These are phyloP conservation scores for Vidua chalybeata DNA, from an alignment of 2,113 vertebrate species.

Conservation along the genomic window DNA sequence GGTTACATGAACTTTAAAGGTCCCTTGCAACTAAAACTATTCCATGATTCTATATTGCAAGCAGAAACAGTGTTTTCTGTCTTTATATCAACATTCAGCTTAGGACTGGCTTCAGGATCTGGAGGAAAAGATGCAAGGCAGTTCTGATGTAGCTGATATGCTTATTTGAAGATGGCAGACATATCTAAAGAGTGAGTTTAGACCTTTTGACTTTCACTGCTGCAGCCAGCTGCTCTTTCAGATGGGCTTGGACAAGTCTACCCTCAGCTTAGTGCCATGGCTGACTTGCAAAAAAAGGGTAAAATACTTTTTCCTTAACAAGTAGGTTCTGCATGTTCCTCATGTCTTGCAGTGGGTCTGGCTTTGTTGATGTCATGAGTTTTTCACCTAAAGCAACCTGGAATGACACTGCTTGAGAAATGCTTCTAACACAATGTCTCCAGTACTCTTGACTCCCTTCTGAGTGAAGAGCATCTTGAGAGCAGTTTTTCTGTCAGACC, in stretches of 20 bases:
- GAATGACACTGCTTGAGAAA: not conserved
- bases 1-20: not conserved
- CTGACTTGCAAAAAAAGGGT: not conserved
- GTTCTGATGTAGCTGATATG: not conserved
- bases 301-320: not conserved
- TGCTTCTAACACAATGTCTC: not conserved
- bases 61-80: not conserved
- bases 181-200: not conserved
- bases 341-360: not conserved
- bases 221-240: not conserved
- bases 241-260: not conserved
- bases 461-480: not conserved
- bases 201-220: not conserved
- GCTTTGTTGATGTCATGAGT: not conserved
- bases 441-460: not conserved
- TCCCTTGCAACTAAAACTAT: not conserved
- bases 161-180: not conserved
- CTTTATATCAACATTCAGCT: not conserved
- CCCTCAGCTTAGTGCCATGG: not conserved
- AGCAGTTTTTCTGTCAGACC: not conserved
- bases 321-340: not conserved
- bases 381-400: not conserved
- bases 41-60: not conserved
- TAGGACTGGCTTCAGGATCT: not conserved
- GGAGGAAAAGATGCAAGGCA: not conserved